Percentiles rank a stretch among this genome's conserved stretches.
phyloP scores from a whole-genome alignment of 2,888 invertebrate genomes.

The Melangyna quadrimaculata region DNA sequence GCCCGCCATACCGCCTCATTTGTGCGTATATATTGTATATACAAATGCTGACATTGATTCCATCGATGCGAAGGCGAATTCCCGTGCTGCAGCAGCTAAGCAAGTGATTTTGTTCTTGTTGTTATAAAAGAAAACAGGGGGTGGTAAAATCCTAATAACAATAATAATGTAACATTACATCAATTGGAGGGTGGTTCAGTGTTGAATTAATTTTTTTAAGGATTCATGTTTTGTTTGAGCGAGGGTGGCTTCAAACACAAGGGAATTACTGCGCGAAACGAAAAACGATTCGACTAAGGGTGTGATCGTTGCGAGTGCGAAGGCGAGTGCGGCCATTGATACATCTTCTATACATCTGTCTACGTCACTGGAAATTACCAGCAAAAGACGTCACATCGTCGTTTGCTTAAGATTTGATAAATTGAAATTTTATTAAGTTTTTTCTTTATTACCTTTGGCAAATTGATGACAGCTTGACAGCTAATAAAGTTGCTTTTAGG shows the following conservation, averaged over 20 bases:
- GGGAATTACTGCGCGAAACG: constrained; percentile 21
- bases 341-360: constrained; percentile 58
- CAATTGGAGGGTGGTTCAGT: constrained; percentile 61
- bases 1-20: background rate
- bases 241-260: background rate
- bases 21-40: constrained; percentile 6
- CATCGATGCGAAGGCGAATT: background rate
- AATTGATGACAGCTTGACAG: constrained; percentile 68
- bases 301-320: constrained; percentile 22
- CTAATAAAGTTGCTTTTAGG: constrained; percentile 44
- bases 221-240: constrained; percentile 53
- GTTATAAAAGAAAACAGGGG: background rate
- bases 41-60: constrained; percentile 18
- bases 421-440: constrained; percentile 70
- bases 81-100: constrained; percentile 47
- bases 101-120: constrained; percentile 33
- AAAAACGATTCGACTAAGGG: constrained; percentile 4
- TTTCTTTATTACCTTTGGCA: constrained; percentile 67
- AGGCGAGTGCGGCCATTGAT: constrained; percentile 61
- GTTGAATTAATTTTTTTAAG: constrained; percentile 62
- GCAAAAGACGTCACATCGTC: constrained; percentile 41
- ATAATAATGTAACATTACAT: constrained; percentile 71
- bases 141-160: constrained; percentile 60
- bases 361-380: constrained; percentile 66
- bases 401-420: constrained; percentile 68